These are phyloP conservation scores for Andrena flavipes DNA, from an alignment of 2,888 invertebrate genomes.

Conservation along the genomic window DNA sequence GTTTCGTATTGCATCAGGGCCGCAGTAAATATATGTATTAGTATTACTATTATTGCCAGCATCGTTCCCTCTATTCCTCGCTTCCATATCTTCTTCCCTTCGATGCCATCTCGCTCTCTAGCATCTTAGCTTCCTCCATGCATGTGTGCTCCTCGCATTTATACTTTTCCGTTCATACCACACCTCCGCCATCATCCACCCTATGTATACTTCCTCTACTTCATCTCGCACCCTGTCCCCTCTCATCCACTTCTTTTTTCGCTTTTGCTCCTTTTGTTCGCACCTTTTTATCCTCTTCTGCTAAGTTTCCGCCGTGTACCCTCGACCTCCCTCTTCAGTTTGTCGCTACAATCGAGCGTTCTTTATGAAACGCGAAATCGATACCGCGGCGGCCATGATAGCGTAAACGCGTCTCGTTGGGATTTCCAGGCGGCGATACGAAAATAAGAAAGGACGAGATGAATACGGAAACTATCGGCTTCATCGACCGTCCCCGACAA, in stretches of 20 bases:
- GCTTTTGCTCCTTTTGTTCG: background rate
- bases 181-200: background rate
- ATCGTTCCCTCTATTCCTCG: too few species aligned
- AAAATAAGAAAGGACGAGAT: conserved; percentile 24
- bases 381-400: conserved; percentile 38
- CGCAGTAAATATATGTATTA: too few species aligned
- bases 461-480: conserved; percentile 10
- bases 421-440: conserved; percentile 5
- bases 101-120: background rate
- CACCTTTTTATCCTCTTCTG: conserved; percentile 18
- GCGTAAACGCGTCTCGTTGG: conserved; percentile 36
- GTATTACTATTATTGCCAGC: too few species aligned
- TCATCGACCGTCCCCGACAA: background rate
- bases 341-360: conserved; percentile 37
- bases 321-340: conserved; percentile 19
- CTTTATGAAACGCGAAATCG: conserved; percentile 58
- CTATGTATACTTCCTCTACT: conserved; percentile 6
- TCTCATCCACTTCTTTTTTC: background rate
- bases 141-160: background rate
- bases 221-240: background rate
- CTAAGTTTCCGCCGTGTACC: conserved; percentile 25
- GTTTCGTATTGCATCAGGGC: too few species aligned
- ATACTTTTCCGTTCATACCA: conserved; percentile 1
- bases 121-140: conserved; percentile 12
- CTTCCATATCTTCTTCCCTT: background rate